Percentiles rank a stretch among this genome's conserved stretches.
Evolutionary conservation across 2,113 vertebrate genomes (phyloP).

Genomic region (Tylochromis polylepis): DNA sequence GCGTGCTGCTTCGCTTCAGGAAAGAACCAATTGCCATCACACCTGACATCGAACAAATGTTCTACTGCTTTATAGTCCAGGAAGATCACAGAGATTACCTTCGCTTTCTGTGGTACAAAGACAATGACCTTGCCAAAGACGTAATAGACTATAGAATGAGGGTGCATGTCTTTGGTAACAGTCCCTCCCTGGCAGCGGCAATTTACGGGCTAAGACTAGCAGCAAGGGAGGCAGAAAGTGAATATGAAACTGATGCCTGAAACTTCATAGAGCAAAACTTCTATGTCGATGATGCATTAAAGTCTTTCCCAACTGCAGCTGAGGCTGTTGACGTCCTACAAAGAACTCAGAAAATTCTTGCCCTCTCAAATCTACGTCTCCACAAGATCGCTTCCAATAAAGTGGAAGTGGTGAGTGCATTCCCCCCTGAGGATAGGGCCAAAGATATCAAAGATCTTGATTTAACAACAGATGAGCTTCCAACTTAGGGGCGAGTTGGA

Average conservation of each 20-base stretch:
- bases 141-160: not conserved
- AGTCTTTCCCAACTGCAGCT: fast-evolving
- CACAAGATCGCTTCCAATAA: not conserved
- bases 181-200: fast-evolving
- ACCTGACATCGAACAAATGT: not conserved
- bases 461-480: not conserved
- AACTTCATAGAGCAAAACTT: fast-evolving
- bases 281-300: not conserved
- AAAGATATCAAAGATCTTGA: not conserved
- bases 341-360: not conserved
- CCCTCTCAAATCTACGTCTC: not conserved
- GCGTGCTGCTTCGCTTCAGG: not conserved
- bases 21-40: fast-evolving
- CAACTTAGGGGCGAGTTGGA: not conserved
- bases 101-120: not conserved
- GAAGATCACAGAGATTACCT: fast-evolving
- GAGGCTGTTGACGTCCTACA: not conserved
- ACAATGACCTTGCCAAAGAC: fast-evolving
- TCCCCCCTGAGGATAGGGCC: not conserved
- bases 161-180: not conserved
- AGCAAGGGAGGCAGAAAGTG: not conserved
- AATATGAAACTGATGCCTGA: not conserved
- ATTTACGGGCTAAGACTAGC: not conserved
- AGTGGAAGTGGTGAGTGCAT: not conserved
- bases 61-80: fast-evolving